These are phyloP conservation scores for Drosophila rufa DNA, from an alignment of 1,140 invertebrate species.

Conservation along the genomic window DNA sequence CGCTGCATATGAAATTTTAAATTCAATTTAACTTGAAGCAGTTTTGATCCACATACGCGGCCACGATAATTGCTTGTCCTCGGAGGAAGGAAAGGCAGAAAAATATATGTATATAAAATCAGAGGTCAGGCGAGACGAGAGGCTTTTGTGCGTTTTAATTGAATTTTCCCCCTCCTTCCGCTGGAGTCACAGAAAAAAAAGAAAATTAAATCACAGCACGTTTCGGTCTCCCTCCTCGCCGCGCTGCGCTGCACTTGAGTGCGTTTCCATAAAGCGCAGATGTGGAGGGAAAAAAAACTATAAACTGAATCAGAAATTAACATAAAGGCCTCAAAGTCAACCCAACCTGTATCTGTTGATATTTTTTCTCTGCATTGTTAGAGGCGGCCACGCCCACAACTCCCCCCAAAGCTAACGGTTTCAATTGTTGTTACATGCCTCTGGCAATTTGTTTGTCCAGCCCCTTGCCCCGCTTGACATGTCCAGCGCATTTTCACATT, in stretches of 20 bases:
- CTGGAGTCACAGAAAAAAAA: constrained; percentile 52
- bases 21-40: constrained; percentile 75
- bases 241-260: constrained; percentile 66
- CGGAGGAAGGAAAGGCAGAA: not conserved
- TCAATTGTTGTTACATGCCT: constrained; percentile 46
- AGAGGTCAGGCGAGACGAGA: constrained; percentile 58
- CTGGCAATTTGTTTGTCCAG: constrained; percentile 56
- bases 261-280: constrained; percentile 71
- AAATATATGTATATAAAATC: not conserved
- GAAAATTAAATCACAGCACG: constrained; percentile 76
- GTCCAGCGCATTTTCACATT: constrained; percentile 48
- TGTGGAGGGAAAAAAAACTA: constrained; percentile 47
- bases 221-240: constrained; percentile 36
- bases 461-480: constrained; percentile 30
- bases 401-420: constrained; percentile 34
- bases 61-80: constrained; percentile 58
- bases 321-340: constrained; percentile 65
- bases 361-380: constrained; percentile 43
- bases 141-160: constrained; percentile 79
- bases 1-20: constrained; percentile 30
- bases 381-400: constrained; percentile 43
- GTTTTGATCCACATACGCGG: constrained; percentile 70
- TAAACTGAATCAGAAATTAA: constrained; percentile 72
- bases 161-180: constrained; percentile 57
- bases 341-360: constrained; percentile 44